Evolutionary conservation across 2,797 vertebrate species (phyloP).

Genomic region (Pangasius sanitwongsei): DNA sequence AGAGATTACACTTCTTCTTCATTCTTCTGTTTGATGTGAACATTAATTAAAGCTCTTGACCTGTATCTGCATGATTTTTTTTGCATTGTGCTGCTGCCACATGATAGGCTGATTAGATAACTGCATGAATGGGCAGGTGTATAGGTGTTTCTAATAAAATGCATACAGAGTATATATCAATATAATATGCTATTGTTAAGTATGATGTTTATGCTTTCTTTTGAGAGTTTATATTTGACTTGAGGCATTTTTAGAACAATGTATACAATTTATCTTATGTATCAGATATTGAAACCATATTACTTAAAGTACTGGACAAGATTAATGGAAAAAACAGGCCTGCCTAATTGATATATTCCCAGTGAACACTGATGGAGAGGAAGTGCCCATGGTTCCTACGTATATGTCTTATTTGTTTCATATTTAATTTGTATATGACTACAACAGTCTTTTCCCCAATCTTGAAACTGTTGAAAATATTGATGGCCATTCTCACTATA

Average conservation of each 20-base stretch:
- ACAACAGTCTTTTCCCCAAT: not conserved
- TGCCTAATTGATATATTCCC: not conserved
- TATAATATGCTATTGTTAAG: not conserved
- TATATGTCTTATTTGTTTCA: not conserved
- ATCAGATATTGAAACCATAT: not conserved
- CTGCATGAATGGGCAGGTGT: too few relatives aligned
- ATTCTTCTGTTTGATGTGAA: too few relatives aligned
- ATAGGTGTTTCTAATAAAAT: too few relatives aligned
- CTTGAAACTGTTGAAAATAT: not conserved
- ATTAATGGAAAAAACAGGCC: not conserved
- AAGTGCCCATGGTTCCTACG: not conserved
- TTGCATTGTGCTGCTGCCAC: too few relatives aligned
- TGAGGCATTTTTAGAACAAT: not conserved
- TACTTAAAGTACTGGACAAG: not conserved
- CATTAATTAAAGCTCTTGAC: too few relatives aligned
- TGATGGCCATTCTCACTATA: not conserved
- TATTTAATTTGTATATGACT: not conserved
- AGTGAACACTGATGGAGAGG: not conserved
- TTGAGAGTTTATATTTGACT: not conserved
- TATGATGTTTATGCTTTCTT: not conserved
- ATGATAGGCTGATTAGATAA: too few relatives aligned
- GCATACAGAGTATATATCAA: not conserved
- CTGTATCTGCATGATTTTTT: too few relatives aligned
- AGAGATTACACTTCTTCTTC: too few relatives aligned
- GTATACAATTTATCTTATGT: not conserved